These are phyloP conservation scores for Aquatica leii DNA, from an alignment of 2,888 invertebrate species.

Conservation along the genomic window DNA sequence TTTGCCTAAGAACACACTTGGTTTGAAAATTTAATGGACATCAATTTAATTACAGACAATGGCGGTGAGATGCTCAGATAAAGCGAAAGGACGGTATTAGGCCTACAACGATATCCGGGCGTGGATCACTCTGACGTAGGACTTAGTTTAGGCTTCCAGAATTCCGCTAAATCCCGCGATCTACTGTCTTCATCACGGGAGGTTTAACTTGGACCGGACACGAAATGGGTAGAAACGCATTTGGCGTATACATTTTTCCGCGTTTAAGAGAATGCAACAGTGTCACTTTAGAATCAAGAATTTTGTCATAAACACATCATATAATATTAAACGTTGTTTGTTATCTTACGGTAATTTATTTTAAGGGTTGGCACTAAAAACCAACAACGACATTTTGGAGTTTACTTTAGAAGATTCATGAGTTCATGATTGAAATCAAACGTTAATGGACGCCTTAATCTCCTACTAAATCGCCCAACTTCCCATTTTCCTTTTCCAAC, in stretches of 20 bases:
- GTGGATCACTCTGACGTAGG: conserved; percentile 45
- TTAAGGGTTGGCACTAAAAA: not conserved
- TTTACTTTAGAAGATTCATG: not conserved
- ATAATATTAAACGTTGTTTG: too few relatives aligned
- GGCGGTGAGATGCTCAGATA: conserved; percentile 36
- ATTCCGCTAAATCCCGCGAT: conserved; percentile 51
- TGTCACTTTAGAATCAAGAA: not conserved
- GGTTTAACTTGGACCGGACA: conserved; percentile 53
- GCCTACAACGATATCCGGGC: conserved; percentile 43
- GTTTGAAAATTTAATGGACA: conserved; percentile 52
- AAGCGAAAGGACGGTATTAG: conserved; percentile 26
- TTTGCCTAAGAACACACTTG: conserved; percentile 9
- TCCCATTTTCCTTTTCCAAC: conserved; percentile 16
- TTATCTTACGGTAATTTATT: too few relatives aligned
- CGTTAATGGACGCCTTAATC: conserved; percentile 19
- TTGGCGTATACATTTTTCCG: conserved; percentile 31
- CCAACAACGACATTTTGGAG: not conserved
- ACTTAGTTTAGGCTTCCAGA: conserved; percentile 49
- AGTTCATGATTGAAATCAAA: conserved; percentile 14
- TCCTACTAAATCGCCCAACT: conserved; percentile 8
- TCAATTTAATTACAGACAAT: conserved; percentile 55
- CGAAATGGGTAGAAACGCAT: conserved; percentile 50
- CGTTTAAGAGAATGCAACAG: not conserved
- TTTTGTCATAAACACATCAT: too few relatives aligned
- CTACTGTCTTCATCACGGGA: conserved; percentile 49